These are phyloP conservation scores for Scaptomyza graminum DNA, from an alignment of 1,140 invertebrate species.

Conservation along the genomic window DNA sequence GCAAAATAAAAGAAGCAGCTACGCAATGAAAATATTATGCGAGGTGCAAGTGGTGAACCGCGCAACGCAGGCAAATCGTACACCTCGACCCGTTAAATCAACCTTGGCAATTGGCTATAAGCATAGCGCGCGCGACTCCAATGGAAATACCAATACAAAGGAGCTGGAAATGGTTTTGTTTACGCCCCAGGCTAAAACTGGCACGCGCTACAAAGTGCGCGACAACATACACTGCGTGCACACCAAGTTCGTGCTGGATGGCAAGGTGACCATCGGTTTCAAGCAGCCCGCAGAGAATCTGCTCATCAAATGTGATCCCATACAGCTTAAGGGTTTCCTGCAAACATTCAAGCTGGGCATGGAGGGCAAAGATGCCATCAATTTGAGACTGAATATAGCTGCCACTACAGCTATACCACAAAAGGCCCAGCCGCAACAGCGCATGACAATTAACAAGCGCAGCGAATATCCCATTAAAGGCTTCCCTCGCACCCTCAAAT, in stretches of 20 bases:
- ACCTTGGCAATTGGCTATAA: conserved; percentile 88
- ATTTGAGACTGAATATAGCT: conserved; percentile 85
- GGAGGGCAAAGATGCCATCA: conserved; percentile 86
- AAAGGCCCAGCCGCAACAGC: conserved; percentile 84
- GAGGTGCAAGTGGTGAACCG: conserved; percentile 87
- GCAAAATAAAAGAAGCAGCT: neutral
- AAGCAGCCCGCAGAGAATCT: conserved; percentile 88
- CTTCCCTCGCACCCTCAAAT: conserved; percentile 85
- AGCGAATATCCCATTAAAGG: conserved; percentile 89
- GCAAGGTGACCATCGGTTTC: conserved; percentile 90
- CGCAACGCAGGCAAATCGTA: conserved; percentile 80
- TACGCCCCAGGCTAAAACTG: conserved; percentile 87
- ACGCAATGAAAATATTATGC: conserved; percentile 88
- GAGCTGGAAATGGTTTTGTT: conserved; percentile 87
- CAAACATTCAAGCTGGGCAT: conserved; percentile 87
- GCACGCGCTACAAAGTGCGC: conserved; percentile 88
- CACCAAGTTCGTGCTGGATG: conserved; percentile 88
- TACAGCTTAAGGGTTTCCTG: conserved; percentile 89
- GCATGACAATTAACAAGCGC: conserved; percentile 86
- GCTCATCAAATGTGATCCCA: conserved; percentile 87
- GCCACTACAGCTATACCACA: conserved; percentile 84
- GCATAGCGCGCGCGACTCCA: conserved; percentile 51
- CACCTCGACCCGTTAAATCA: conserved; percentile 85
- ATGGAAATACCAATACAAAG: conserved; percentile 69
- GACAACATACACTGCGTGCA: conserved; percentile 88